Base-by-base conservation (phyloP, 2,113 vertebrate genomes). In the Erythrolamprus reginae region DNA sequence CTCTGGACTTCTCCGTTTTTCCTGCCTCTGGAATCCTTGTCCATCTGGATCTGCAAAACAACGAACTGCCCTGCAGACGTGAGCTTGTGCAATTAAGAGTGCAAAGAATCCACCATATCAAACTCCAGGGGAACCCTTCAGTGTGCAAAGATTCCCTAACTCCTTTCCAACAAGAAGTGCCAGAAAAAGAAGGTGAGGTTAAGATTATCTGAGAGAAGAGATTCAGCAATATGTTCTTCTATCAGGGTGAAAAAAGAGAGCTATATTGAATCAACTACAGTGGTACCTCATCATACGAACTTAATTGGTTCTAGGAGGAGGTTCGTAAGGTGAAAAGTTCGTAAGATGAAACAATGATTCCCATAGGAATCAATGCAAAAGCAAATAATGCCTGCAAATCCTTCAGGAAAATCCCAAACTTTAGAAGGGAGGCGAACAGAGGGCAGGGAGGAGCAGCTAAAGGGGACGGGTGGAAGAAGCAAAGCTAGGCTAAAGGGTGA, bases 21-120 rank as follows among this genome's bases (percentile, higher is more conserved):
- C 82, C 93, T 87, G 91, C 93, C 0, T 84, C 96, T 89, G 94
- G 82, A 89, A 38, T 92, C 86, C 93, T 96, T 89, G 88, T 89
- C 55, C 91, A 93, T 48, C 87, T 97, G 91, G 95, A 97, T 58
- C 84, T 97, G 65, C 95, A 45, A 88, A 92, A 94, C 61, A 97
- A 97, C 0, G 19, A 10, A 0, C 86, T 96, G 87, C 65, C 91
- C 3, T 91, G 90, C 50, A 28, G 92, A 89, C 89, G 88, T 0
- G 0, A 56, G 4, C 86, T 28, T 90, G 92, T 92, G 38, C 84
- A 50, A 82, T 88, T 93, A 93, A 45, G 92, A 89, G 89, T 95
- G 88, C 85, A 93, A 94, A 90, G 91, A 89, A 94, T 94, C 5
- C 58, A 56, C 0, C 82, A 50, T 45, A 90, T 94, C 48, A 12